Evolutionary conservation across 2,888 invertebrate genomes (phyloP).

Genomic region (Synanthedon andrenaeformis): DNA sequence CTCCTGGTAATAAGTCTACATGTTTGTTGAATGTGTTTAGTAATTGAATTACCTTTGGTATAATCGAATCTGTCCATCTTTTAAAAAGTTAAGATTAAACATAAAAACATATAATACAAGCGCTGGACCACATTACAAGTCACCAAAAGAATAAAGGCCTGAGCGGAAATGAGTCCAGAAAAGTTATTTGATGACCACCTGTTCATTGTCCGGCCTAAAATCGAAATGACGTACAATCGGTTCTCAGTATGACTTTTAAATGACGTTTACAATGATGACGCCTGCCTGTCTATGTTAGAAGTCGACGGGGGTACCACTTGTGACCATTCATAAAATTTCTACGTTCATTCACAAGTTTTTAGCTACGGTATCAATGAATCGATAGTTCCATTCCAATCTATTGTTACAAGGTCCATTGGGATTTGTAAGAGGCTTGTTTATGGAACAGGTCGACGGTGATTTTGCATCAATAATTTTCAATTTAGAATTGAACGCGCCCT

Average conservation of each 20-base stretch:
- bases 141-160: slow-evolving; percentile 4
- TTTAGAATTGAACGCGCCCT: not conserved
- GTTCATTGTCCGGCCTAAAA: slow-evolving; percentile 13
- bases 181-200: slow-evolving; percentile 58
- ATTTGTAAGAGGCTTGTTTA: slow-evolving; percentile 20
- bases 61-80: too few relatives aligned
- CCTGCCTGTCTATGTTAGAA: slow-evolving; percentile 29
- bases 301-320: slow-evolving; percentile 35
- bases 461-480: not conserved
- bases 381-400: slow-evolving; percentile 22
- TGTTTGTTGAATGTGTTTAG: too few relatives aligned
- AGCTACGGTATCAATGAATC: slow-evolving; percentile 25
- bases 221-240: slow-evolving; percentile 7
- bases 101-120: too few relatives aligned
- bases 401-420: slow-evolving; percentile 21
- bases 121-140: not conserved
- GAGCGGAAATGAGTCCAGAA: slow-evolving; percentile 54
- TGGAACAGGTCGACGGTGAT: slow-evolving; percentile 20
- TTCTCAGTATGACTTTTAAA: slow-evolving; percentile 41
- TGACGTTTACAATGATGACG: slow-evolving; percentile 34
- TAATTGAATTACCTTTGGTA: too few relatives aligned
- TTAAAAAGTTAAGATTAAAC: too few relatives aligned
- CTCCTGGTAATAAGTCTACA: too few relatives aligned
- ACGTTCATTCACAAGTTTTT: slow-evolving; percentile 43
- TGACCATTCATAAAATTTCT: slow-evolving; percentile 34